These are phyloP conservation scores for Harpegnathos saltator DNA, from an alignment of 1,140 invertebrate species.

Conservation along the genomic window DNA sequence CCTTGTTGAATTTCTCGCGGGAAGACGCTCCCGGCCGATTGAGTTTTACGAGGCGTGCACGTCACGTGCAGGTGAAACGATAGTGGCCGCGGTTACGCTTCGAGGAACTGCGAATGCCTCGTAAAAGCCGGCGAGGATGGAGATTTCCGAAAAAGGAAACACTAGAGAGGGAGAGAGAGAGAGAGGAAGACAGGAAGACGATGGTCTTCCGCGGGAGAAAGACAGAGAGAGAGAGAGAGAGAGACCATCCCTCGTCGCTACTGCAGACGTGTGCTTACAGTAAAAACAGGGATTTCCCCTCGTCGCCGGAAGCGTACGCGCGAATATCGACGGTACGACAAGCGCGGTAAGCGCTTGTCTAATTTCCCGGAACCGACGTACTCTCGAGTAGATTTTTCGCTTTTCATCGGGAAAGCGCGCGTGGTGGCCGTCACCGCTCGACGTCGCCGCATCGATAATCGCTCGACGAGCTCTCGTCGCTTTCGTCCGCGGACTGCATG, in stretches of 20 bases:
- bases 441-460: neutral
- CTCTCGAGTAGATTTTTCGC: neutral
- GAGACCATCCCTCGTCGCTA: neutral
- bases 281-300: slow-evolving; percentile 4
- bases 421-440: neutral
- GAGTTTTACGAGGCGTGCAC: slow-evolving; percentile 76
- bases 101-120: slow-evolving; percentile 69
- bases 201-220: neutral
- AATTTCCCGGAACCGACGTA: neutral
- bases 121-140: slow-evolving; percentile 67
- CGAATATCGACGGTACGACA: neutral
- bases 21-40: slow-evolving; percentile 55
- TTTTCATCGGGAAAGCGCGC: neutral
- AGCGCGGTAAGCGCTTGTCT: neutral
- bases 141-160: slow-evolving; percentile 59
- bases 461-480: neutral
- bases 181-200: slow-evolving; percentile 14
- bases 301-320: neutral
- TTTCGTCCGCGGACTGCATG: neutral
- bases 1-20: slow-evolving; percentile 50
- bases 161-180: neutral
- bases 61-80: slow-evolving; percentile 67
- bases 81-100: slow-evolving; percentile 70
- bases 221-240: neutral
- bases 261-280: neutral